Evolutionary conservation across 2,797 vertebrate genomes (phyloP).

Genomic region (Sebastes trivittatus): DNA sequence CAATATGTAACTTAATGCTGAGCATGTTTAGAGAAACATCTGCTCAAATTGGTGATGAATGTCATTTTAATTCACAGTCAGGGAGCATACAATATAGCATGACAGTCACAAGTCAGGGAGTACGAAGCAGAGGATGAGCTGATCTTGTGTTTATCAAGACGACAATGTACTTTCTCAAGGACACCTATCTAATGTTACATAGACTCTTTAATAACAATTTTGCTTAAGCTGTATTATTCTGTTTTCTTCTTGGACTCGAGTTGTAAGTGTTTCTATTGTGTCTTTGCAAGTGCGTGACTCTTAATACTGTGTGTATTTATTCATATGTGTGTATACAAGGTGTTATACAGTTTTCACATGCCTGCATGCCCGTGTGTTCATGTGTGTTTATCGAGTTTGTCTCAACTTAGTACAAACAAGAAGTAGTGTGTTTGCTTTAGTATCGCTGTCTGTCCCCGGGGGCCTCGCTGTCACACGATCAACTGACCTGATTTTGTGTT

Average conservation of each 20-base stretch:
- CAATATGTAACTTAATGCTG: not conserved
- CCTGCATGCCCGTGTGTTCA: not conserved
- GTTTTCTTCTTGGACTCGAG: not conserved
- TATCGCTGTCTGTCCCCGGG: conserved; percentile 41
- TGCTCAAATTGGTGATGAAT: not conserved
- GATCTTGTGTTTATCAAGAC: conserved; percentile 10
- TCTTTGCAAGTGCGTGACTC: not conserved
- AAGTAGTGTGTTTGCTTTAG: conserved; percentile 8
- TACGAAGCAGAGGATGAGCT: not conserved
- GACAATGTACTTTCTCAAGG: not conserved
- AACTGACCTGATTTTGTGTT: conserved; percentile 60
- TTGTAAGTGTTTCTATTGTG: not conserved
- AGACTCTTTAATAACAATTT: not conserved
- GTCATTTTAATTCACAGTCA: not conserved
- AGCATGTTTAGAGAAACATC: not conserved
- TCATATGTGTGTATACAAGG: not conserved
- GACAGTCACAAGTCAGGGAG: conserved; percentile 4
- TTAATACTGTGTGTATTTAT: not conserved
- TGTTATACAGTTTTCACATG: conserved; percentile 1
- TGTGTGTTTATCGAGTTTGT: conserved; percentile 3
- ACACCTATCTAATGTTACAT: not conserved
- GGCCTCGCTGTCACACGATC: conserved; percentile 50
- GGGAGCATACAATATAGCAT: not conserved
- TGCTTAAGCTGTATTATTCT: not conserved
- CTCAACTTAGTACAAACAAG: conserved; percentile 39